phyloP scores from a whole-genome alignment of 1,140 invertebrate genomes.

The Dysdera silvatica region DNA sequence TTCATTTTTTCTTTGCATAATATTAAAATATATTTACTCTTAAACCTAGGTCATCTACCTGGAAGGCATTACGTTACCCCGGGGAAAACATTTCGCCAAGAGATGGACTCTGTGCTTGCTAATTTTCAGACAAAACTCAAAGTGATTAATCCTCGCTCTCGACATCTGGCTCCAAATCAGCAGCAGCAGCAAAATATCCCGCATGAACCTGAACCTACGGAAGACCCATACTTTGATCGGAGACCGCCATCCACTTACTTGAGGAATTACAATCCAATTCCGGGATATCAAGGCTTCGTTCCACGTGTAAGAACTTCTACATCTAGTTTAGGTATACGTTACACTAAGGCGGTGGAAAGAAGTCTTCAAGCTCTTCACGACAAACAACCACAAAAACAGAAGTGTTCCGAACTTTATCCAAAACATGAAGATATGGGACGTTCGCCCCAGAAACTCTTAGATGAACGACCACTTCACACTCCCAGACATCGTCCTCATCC shows the following conservation, averaged over 20 bases:
- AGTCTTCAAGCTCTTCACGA: conserved; percentile 13
- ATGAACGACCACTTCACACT: conserved; percentile 21
- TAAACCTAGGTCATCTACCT: conserved; percentile 14
- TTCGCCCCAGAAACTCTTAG: conserved; percentile 14
- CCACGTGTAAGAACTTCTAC: conserved; percentile 21
- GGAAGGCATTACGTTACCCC: conserved; percentile 20
- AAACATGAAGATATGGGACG: background rate
- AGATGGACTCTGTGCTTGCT: conserved; percentile 18
- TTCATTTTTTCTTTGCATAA: no score
- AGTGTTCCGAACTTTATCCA: background rate
- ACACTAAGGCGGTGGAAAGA: conserved; percentile 23
- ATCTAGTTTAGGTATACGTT: conserved; percentile 17
- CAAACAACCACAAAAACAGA: background rate
- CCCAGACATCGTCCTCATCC: conserved; percentile 18
- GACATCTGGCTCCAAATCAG: conserved; percentile 12
- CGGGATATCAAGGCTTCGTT: conserved; percentile 25
- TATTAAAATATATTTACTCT: no score
- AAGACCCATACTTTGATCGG: conserved; percentile 21
- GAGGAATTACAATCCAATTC: conserved; percentile 23
- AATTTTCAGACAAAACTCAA: conserved; percentile 14
- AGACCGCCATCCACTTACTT: conserved; percentile 22
- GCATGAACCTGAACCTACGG: background rate
- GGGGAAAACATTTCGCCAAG: conserved; percentile 19
- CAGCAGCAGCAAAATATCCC: conserved; percentile 10
- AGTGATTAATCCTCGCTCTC: conserved; percentile 2